Evolutionary conservation across 2,888 invertebrate species (phyloP), one percentile per base, ranked within the genome.

Genomic region (Chloromyia formosa): DNA sequence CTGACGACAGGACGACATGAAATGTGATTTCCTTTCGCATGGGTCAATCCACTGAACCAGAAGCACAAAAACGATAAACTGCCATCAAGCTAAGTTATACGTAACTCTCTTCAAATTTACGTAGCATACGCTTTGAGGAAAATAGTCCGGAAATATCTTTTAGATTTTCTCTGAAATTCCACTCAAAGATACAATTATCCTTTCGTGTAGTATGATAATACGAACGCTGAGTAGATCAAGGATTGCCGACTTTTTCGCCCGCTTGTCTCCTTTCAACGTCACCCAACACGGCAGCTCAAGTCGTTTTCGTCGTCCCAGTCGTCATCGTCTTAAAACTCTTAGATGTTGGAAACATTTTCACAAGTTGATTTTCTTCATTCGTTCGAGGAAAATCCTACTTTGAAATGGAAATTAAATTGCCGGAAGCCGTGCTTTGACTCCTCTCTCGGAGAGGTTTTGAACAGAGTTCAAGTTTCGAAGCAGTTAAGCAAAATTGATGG

Each of bases 381-480:
- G 54, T 69, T 68, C 76, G 54, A 69, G 73, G 73, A 68, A 74
- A 76, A 74, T 74, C 74, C 72, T 53, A 54, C 76, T 76, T 76
- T 76, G 76, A 76, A 76, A 76, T 76, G 76, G 73, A 75, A 75
- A 76, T 76, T 76, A 75, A 75, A 76, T 76, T 74, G 76, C 76
- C 76, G 60, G 35, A 73, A 76, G 76, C 76, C 58, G 74, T 76
- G 76, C 76, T 76, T 76, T 76, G 76, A 74, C 74, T 76, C 74
- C 18, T 45, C 35, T 35, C 27, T 35, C 27, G 27, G 3, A 35
- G 27, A 35, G 27, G 27, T 35, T 35, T 35, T 35, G 18, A 22
- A 22, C 10, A 3, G 10, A 42, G 40, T 42, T 42, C 42, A 22
- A 66, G 49, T 23, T 66, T 45, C 22, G 16, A 49, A 66, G 66